These are phyloP conservation scores for Danio aesculapii DNA, from an alignment of 2,797 vertebrate species.

Conservation along the genomic window DNA sequence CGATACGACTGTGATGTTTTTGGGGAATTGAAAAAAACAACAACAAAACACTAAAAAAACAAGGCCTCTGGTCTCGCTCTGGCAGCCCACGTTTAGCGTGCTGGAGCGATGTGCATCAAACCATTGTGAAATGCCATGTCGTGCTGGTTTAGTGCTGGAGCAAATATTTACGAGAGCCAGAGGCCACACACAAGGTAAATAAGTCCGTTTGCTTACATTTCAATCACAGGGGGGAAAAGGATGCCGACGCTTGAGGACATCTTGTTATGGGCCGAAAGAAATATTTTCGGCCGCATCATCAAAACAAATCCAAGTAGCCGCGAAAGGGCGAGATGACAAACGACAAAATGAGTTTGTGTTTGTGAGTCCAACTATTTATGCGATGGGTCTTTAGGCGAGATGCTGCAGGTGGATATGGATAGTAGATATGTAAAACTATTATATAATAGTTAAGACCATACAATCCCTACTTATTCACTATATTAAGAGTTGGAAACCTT, in stretches of 20 bases:
- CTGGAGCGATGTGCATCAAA: conserved; percentile 73
- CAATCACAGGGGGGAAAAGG: conserved; percentile 65
- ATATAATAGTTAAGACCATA: no score
- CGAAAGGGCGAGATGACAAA: conserved; percentile 23
- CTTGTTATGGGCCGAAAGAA: conserved; percentile 50
- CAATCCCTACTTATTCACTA: no score
- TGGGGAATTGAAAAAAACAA: conserved; percentile 62
- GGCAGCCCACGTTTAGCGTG: conserved; percentile 77
- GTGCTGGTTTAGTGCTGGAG: conserved; percentile 79
- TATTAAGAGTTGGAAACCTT: no score
- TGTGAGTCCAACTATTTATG: conserved; percentile 23
- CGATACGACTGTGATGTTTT: conserved; percentile 40
- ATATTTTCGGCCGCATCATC: conserved; percentile 54
- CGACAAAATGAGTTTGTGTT: neutral
- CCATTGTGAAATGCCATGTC: conserved; percentile 83
- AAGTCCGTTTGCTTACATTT: conserved; percentile 80
- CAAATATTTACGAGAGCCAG: conserved; percentile 85
- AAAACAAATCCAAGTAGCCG: conserved; percentile 55
- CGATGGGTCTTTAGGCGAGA: neutral
- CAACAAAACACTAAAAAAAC: conserved; percentile 45
- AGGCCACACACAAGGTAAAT: conserved; percentile 83
- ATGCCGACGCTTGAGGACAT: conserved; percentile 54
- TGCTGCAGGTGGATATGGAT: no score
- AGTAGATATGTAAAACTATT: no score
- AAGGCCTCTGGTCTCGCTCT: conserved; percentile 68